phyloP scores from a whole-genome alignment of 2,113 vertebrate genomes.

The Rhea pennata region DNA sequence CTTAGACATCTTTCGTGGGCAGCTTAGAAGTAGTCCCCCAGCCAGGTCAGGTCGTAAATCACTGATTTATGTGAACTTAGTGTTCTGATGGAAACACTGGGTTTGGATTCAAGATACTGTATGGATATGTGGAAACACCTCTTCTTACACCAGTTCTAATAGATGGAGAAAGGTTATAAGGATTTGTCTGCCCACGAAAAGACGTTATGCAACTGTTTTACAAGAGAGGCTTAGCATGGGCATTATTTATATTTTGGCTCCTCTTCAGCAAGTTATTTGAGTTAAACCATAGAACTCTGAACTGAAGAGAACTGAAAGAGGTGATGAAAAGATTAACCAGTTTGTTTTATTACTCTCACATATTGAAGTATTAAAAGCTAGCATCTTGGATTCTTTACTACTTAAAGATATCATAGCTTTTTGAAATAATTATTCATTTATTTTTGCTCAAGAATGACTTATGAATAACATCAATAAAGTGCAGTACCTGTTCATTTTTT shows the following conservation, averaged over 20 bases:
- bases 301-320: not conserved
- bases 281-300: constrained; percentile 2
- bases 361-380: not conserved
- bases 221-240: not conserved
- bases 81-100: not conserved
- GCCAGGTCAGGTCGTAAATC: not conserved
- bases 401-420: constrained; percentile 15
- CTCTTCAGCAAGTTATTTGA: not conserved
- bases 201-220: not conserved
- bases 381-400: not conserved
- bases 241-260: not conserved
- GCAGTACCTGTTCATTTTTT: constrained; percentile 20
- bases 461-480: not conserved
- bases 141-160: not conserved
- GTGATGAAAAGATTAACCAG: not conserved
- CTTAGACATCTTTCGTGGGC: not conserved
- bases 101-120: not conserved
- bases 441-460: not conserved
- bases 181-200: not conserved
- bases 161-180: not conserved
- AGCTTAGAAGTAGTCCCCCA: not conserved
- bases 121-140: not conserved
- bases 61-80: not conserved
- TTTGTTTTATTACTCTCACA: not conserved
- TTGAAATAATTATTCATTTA: not conserved